These are phyloP conservation scores for Cyclina sinensis DNA, from an alignment of 1,140 invertebrate species.

Conservation along the genomic window DNA sequence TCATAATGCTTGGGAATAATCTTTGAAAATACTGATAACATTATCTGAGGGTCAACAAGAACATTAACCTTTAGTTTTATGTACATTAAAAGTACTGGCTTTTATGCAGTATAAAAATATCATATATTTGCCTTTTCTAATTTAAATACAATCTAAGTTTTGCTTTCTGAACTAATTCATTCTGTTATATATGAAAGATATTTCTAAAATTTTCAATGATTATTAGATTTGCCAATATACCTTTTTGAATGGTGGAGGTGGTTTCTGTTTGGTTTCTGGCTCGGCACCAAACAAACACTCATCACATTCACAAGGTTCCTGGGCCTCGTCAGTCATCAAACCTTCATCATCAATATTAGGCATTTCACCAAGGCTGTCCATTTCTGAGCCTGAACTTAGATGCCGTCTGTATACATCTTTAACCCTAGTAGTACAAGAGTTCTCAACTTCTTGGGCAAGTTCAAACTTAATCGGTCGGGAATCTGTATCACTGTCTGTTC, in stretches of 20 bases:
- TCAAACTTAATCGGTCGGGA: not conserved
- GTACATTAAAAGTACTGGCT: too few relatives aligned
- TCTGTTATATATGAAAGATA: too few relatives aligned
- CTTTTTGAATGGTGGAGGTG: slow-evolving; percentile 30
- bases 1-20: too few relatives aligned
- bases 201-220: not conserved
- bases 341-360: slow-evolving; percentile 56
- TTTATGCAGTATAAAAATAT: too few relatives aligned
- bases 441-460: not conserved
- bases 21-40: too few relatives aligned
- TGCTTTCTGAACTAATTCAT: too few relatives aligned
- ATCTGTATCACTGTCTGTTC: not conserved
- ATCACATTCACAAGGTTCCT: slow-evolving; percentile 73
- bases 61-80: too few relatives aligned
- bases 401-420: not conserved
- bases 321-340: slow-evolving; percentile 55
- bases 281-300: slow-evolving; percentile 64
- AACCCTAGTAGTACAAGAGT: slow-evolving; percentile 14
- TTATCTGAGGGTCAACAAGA: too few relatives aligned
- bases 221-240: not conserved
- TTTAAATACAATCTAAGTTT: too few relatives aligned
- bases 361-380: slow-evolving; percentile 63
- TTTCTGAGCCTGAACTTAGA: slow-evolving; percentile 60
- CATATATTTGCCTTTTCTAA: too few relatives aligned
- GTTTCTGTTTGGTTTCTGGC: slow-evolving; percentile 14